A percentile compares a stretch with the other conserved stretches of the same genome.
Evolutionary conservation across 2,888 invertebrate species (phyloP).

Genomic region (Drosophila kanekoi): DNA sequence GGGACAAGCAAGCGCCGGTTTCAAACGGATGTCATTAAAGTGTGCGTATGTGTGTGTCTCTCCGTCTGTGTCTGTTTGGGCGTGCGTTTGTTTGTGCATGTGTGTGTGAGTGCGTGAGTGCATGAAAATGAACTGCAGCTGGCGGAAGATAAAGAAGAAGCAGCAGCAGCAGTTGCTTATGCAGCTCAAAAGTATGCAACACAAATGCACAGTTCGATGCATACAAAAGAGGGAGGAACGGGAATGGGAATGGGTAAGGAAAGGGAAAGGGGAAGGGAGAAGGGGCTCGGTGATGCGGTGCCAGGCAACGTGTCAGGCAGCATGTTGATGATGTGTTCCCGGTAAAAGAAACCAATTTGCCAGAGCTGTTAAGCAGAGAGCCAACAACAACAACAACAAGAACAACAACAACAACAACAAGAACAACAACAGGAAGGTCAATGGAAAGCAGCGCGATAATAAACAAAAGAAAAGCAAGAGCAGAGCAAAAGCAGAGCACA

Average conservation of each 20-base stretch:
- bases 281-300: background rate
- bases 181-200: conserved; percentile 49
- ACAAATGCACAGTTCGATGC: conserved; percentile 65
- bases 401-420: too few relatives aligned
- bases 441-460: conserved; percentile 29
- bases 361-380: conserved; percentile 65
- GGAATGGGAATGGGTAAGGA: background rate
- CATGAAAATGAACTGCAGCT: conserved; percentile 71
- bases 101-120: conserved; percentile 22
- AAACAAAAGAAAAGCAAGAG: conserved; percentile 7
- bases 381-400: conserved; percentile 22
- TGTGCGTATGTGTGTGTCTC: conserved; percentile 19
- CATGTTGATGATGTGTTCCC: conserved; percentile 53
- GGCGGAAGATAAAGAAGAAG: conserved; percentile 11
- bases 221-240: conserved; percentile 11
- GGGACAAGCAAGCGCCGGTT: conserved; percentile 24
- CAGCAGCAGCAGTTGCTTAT: conserved; percentile 15
- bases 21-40: conserved; percentile 74
- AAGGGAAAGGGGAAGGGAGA: too few relatives aligned
- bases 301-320: conserved; percentile 22
- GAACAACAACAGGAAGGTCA: conserved; percentile 48
- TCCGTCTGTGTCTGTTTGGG: conserved; percentile 3
- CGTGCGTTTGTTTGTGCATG: conserved; percentile 22
- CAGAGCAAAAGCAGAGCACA: conserved; percentile 3
- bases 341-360: conserved; percentile 77